Evolutionary conservation across 2,113 vertebrate species (phyloP), one percentile per base, ranked within the genome.

Genomic region (Delphinus delphis): DNA sequence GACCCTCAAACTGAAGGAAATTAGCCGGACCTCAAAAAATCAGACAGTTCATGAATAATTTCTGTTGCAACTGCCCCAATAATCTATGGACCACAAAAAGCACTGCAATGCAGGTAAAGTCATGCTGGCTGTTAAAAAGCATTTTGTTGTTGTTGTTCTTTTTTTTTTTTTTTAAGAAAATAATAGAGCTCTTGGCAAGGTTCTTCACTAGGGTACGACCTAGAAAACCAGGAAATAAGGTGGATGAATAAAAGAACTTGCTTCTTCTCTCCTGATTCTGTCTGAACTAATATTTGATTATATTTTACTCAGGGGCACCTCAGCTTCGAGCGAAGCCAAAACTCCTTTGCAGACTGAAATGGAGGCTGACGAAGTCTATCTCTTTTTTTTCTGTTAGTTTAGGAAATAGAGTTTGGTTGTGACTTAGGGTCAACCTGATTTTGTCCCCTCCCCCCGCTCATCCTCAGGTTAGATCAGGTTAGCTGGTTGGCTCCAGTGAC

Each of bases 201-300:
- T 93, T 95, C 82, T 93, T 98, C 88, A 44, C 60, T 92, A 97
- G 80, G 67, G 18, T 74, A 92, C 1, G 8, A 71, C 92, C 88
- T 70, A 87, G 79, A 80, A 96, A 96, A 84, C 47, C 60, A 88
- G 71, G 70, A 95, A 83, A 86, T 60, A 82, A 63, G 41, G n/a
- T 68, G 70, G 67, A 63, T 92, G 88, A 85, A 85, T 92, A 86
- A 92, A 93, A 97, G 44, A 95, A 68, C 41, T 92, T 67, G 65
- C 65, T 96, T 88, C 38, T 92, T 87, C 89, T 95, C 92, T 93
- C 62, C 83, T 71, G 83, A 96, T 80, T 96, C 94, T 93, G 82
- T 90, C 92, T 96, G 92, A 97, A 90, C 74, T 71, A 97, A 97
- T 97, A 97, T 97, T 97, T 97, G 96, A 88, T 74, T 95, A 82